Evolutionary conservation across 2,797 vertebrate species (phyloP).

Genomic region (Oreortyx pictus): DNA sequence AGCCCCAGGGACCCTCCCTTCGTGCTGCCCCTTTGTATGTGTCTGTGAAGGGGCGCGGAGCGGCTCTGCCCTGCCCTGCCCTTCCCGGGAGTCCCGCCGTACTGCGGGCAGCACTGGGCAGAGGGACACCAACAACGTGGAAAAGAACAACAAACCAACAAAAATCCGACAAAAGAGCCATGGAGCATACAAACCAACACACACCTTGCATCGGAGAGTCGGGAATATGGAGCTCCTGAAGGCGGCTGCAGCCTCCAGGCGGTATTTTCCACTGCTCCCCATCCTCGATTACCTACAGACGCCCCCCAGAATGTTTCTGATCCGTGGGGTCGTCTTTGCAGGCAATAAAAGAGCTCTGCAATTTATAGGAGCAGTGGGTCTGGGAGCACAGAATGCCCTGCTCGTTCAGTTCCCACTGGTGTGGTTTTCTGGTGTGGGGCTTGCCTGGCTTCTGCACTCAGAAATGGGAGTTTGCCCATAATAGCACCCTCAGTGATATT

Average conservation of each 20-base stretch:
- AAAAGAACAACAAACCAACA: neutral
- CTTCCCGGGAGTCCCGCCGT: no score
- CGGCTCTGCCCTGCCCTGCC: neutral
- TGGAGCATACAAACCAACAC: neutral
- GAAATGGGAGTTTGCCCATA: neutral
- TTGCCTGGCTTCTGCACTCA: neutral
- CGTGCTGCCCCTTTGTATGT: no score
- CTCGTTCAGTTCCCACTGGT: neutral
- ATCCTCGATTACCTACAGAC: neutral
- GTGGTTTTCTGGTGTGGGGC: neutral
- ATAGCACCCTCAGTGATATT: neutral
- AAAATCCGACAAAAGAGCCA: neutral
- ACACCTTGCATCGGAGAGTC: neutral
- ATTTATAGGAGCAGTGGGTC: neutral
- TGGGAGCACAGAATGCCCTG: neutral
- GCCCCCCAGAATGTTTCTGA: neutral
- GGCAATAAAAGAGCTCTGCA: fast-evolving
- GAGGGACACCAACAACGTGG: neutral
- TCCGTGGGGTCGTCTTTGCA: neutral
- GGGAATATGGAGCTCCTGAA: neutral
- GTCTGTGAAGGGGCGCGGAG: no score
- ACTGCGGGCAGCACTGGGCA: neutral
- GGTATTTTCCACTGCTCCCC: neutral
- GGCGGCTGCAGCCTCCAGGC: neutral
- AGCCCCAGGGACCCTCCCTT: no score